Evolutionary conservation across 2,797 vertebrate genomes (phyloP).

Genomic region (Mallotus villosus): DNA sequence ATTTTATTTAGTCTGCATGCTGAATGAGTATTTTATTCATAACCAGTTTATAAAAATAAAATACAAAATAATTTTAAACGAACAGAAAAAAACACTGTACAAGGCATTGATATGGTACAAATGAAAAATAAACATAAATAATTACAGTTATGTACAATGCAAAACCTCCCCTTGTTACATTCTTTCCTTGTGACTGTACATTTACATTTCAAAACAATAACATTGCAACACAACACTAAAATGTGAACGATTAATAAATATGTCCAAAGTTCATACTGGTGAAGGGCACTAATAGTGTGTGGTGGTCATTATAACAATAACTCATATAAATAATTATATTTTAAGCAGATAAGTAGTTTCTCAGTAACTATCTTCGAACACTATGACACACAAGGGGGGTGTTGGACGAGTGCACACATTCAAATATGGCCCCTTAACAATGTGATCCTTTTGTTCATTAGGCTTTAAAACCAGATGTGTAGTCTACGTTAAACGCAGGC

Average conservation of each 20-base stretch:
- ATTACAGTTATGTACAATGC: conserved; percentile 97
- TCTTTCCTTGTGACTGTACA: conserved; percentile 74
- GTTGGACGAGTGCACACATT: conserved; percentile 32
- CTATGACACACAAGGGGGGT: conserved; percentile 37
- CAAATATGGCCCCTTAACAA: not conserved
- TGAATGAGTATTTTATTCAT: conserved; percentile 98
- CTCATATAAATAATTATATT: conserved; percentile 48
- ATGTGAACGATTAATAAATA: conserved; percentile 54
- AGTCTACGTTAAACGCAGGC: too few relatives aligned
- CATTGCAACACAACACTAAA: conserved; percentile 64
- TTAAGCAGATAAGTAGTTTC: conserved; percentile 6
- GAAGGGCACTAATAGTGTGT: conserved; percentile 35
- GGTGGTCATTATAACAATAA: conserved; percentile 19
- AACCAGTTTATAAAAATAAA: conserved; percentile 99
- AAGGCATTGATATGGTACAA: conserved; percentile 98
- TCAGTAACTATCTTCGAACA: conserved; percentile 18
- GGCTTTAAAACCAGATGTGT: conserved; percentile 4
- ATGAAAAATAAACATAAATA: conserved; percentile 93
- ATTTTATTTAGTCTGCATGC: conserved; percentile 83
- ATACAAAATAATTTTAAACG: conserved; percentile 99
- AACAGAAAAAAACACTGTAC: conserved; percentile 92
- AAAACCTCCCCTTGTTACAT: conserved; percentile 70
- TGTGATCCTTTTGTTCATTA: conserved; percentile 35
- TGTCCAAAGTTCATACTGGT: conserved; percentile 37
- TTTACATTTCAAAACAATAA: conserved; percentile 74